Evolutionary conservation across 2,888 invertebrate genomes (phyloP), one percentile per base, ranked within the genome.

Genomic region (Calameuta idolon): DNA sequence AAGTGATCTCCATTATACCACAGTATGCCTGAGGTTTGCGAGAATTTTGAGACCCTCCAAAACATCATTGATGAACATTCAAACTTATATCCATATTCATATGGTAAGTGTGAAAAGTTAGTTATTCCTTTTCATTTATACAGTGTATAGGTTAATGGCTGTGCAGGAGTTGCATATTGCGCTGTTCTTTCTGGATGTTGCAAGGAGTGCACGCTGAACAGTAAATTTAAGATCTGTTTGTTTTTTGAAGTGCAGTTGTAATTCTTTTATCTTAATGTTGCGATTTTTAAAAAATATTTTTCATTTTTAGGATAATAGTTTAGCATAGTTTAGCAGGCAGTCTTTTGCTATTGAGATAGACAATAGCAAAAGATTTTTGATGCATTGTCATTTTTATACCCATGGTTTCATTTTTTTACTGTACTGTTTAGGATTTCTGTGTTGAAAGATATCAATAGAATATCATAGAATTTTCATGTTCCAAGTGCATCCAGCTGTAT

Each of bases 11-110:
- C 69, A 11, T 40, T 23, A 30, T 40, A 37, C 5, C 1, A 73
- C 76, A 71, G 40, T 23, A 79, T 79, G 79, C 77, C 79, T 30
- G 76, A 75, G 12, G 35, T 74, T 34, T 79, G 75, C n/a, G 68
- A 76, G 4, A 76, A 79, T 73, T 71, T 78, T 0, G 34, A 76
- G 40, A n/a, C 69, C n/a, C 68, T 76, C 40, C 68, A 74, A 11
- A 75, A 74, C 30, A 31, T 69, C 11, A 34, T 78, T 34, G 31
- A 33, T 12, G 80, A 77, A 37, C 9, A 4, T 23, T 12, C 37
- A 12, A 77, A 40, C 55, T 77, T 75, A 35, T 77, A 77, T 69
- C 69, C 73, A 30, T 55, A 23, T 55, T 15, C 23, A 23, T 73
- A 73, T 33, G 73, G 71, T 76, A 69, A 77, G 73, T 75, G 23